Base-by-base conservation (phyloP, 2,113 vertebrate genomes). In the Oenanthe oenanthe region DNA sequence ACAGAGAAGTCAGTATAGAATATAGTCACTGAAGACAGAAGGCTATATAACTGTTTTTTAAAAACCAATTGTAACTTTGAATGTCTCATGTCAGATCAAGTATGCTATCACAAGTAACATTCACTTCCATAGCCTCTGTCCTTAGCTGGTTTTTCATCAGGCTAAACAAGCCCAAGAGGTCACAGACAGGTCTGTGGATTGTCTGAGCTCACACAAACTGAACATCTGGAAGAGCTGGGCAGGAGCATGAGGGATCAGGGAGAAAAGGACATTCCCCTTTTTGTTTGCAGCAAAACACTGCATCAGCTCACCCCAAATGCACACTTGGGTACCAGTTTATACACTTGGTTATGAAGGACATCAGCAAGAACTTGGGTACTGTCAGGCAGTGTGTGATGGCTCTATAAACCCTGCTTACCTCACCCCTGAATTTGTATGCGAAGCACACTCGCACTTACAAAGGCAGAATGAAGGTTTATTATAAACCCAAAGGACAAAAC, bases 401-500 rank as follows among this genome's bases (percentile, higher is more conserved):
- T 88, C 74, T 76, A 24, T 26, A 88, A 85, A 73, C 62, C 75
- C 67, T 77, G 60, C 54, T 57, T 68, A 62, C 63, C 75, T 88
- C 76, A 70, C 54, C 38, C 43, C 66, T 58, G 50, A 79, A 82
- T 85, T 42, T 85, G 67, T 61, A 89, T 58, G 82, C 71, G 7
- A 88, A 82, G 79, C 75, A 94, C 65, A 32, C 68, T 67, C 5
- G 1, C 60, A 43, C 42, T 58, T 83, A 76, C n/a, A 42, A 88
- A 80, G 71, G 67, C 60, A 93, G 85, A 93, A 92, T 36, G 68
- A 88, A 90, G 60, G 43, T 77, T 88, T 92, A 73, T 51, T 61
- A 54, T 22, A 68, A 94, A 93, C 42, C 54, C 53, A 66, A 77
- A 88, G 47, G 67, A 93, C 14, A 38, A 85, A 93, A 93, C 72